Evolutionary conservation across 2,113 vertebrate species (phyloP).

Genomic region (Oenanthe oenanthe): DNA sequence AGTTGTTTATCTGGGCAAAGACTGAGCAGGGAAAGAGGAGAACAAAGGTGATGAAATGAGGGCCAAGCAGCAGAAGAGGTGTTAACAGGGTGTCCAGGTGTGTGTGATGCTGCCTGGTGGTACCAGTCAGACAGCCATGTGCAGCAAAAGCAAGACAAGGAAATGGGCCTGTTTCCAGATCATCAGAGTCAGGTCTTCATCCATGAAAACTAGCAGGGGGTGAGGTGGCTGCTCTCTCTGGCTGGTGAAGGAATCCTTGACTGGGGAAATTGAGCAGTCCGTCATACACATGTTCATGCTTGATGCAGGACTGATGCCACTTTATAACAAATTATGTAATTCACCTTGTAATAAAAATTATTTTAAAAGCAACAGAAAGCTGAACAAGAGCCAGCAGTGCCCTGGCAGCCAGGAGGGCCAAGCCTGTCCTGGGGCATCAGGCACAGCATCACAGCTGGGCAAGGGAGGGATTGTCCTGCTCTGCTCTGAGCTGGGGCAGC

Average conservation of each 20-base stretch:
- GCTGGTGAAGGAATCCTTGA: rapidly evolving
- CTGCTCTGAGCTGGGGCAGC: rapidly evolving
- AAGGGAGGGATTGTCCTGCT: rapidly evolving
- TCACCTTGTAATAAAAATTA: neutral
- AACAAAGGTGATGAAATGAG: neutral
- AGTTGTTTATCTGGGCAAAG: neutral
- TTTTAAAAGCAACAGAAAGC: neutral
- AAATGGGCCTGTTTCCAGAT: neutral
- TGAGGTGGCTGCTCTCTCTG: neutral
- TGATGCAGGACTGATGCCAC: neutral
- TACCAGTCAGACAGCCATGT: neutral
- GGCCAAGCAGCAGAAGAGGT: neutral
- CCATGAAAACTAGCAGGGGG: rapidly evolving
- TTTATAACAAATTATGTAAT: neutral
- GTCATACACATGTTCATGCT: rapidly evolving
- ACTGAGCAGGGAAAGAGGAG: neutral
- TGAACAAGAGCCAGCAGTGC: neutral
- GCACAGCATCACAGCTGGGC: rapidly evolving
- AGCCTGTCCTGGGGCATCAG: rapidly evolving
- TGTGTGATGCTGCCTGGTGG: neutral
- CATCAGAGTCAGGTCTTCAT: neutral
- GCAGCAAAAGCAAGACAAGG: neutral
- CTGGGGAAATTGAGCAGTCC: neutral
- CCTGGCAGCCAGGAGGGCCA: neutral
- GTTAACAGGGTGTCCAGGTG: rapidly evolving